phyloP scores from a whole-genome alignment of 35 echinoderm and acorn worm genomes.

The Chiridota heheva region DNA sequence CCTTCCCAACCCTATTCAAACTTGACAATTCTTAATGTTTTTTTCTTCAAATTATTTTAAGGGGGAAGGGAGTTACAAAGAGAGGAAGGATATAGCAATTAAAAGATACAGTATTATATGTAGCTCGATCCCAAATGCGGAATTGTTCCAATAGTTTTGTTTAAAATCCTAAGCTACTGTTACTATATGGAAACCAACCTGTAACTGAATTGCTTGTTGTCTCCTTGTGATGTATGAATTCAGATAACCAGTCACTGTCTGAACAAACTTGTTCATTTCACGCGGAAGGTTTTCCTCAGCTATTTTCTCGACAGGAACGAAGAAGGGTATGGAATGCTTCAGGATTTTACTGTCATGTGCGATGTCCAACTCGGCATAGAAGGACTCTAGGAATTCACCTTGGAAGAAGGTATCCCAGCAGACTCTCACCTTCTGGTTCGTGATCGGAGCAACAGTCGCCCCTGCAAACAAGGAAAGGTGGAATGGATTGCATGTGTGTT shows the following conservation, averaged over 20 bases:
- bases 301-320: conserved; percentile 20
- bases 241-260: conserved; percentile 15
- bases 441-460: conserved; percentile 17
- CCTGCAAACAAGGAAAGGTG: not conserved
- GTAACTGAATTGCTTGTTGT: conserved; percentile 16
- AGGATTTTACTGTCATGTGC: not conserved
- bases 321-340: conserved; percentile 41
- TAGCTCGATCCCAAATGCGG: no score
- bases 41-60: no score
- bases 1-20: no score
- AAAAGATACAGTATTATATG: no score
- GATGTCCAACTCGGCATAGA: conserved; percentile 27
- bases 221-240: conserved; percentile 26
- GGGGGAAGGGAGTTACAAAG: no score
- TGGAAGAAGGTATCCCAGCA: conserved; percentile 49
- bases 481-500: no score
- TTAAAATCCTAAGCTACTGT: no score
- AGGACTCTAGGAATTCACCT: conserved; percentile 40
- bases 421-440: conserved; percentile 11
- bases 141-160: no score
- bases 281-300: not conserved
- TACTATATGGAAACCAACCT: no score
- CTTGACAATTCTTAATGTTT: no score
- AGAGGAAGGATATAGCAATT: no score
- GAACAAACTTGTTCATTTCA: conserved; percentile 27